These are phyloP conservation scores for Sinohyriopsis cumingii DNA, from an alignment of 2,888 invertebrate species.

Conservation along the genomic window DNA sequence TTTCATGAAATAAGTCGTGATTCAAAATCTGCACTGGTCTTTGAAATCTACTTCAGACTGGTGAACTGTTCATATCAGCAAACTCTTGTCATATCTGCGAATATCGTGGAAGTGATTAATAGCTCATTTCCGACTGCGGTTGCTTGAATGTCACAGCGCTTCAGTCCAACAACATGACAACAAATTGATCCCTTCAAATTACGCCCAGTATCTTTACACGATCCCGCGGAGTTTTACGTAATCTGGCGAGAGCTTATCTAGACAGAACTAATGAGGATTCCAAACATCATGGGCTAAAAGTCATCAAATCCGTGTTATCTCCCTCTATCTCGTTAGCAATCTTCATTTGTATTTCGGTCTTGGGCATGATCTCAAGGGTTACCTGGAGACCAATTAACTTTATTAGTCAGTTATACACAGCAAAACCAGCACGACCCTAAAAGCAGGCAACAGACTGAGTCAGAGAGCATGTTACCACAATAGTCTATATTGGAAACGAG, in stretches of 20 bases:
- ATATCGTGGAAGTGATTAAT: slow-evolving; percentile 12
- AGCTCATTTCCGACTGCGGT: slow-evolving; percentile 18
- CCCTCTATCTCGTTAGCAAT: too few relatives aligned
- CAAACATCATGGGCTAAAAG: slow-evolving; percentile 11
- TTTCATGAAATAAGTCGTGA: too few relatives aligned
- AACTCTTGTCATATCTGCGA: neutral
- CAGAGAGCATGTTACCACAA: too few relatives aligned
- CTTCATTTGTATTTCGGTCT: too few relatives aligned
- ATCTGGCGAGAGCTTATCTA: slow-evolving; percentile 16
- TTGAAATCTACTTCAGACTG: neutral
- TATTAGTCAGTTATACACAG: too few relatives aligned
- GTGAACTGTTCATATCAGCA: slow-evolving; percentile 1
- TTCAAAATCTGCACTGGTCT: too few relatives aligned
- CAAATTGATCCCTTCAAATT: slow-evolving; percentile 14
- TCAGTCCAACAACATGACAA: slow-evolving; percentile 7
- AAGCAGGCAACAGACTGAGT: too few relatives aligned
- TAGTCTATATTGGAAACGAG: too few relatives aligned
- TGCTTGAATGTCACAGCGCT: neutral
- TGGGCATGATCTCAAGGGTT: too few relatives aligned
- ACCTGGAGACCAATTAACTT: too few relatives aligned
- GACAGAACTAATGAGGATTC: slow-evolving; percentile 15
- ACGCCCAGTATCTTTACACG: slow-evolving; percentile 10
- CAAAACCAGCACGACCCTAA: too few relatives aligned
- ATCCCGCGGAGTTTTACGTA: slow-evolving; percentile 11
- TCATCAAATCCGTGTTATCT: slow-evolving; percentile 22